Base-by-base conservation (phyloP, 1,140 invertebrate species). In the Galendromus occidentalis region DNA sequence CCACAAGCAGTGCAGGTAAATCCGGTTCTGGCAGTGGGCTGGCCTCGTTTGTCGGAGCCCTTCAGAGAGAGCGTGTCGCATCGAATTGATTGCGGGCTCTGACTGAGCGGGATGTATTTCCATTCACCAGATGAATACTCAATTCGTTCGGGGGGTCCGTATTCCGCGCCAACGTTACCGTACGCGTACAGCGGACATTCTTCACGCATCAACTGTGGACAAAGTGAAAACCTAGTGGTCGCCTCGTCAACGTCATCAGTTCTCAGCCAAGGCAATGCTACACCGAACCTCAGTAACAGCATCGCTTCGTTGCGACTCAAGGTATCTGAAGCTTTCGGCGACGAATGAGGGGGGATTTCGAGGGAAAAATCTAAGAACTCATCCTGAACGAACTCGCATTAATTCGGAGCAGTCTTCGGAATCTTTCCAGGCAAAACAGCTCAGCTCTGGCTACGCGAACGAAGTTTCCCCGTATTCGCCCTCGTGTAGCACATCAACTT, bases 401-500 rank as follows among this genome's bases (percentile, higher is more conserved):
- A 33, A 20, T 25, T 25, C 33, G 51, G 25, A 59, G 51, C 33
- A 25, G 33, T 59, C 51, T 25, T 33, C 51, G 14, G 22, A 59
- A 17, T 59, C 51, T 17, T 59, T 59, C 20, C 51, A 59, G 51
- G 51, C 25, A 22, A 59, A 59, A 33, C 51, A 25, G 20, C 51
- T 59, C 25, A 39, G 51, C 51, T 25, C 25, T 1, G 51, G 51
- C 51, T 59, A 59, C 22, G 25, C 51, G 25, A 29, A 17, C 12
- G 51, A 29, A 29, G 51, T 33, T 33, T 59, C 51, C 14, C 51
- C 51, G 51, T 59, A 59, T 59, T 59, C 51, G 33, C 51, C 51
- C 9, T n/a, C 51, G 51, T 59, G 51, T 25, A 59, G 51, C 9
- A 59, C 51, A 9, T 59, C 51, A 17, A 59, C 51, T 2, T 59